These are phyloP conservation scores for Pemphigus obesinymphae DNA, from an alignment of 1,140 invertebrate genomes.

Conservation along the genomic window DNA sequence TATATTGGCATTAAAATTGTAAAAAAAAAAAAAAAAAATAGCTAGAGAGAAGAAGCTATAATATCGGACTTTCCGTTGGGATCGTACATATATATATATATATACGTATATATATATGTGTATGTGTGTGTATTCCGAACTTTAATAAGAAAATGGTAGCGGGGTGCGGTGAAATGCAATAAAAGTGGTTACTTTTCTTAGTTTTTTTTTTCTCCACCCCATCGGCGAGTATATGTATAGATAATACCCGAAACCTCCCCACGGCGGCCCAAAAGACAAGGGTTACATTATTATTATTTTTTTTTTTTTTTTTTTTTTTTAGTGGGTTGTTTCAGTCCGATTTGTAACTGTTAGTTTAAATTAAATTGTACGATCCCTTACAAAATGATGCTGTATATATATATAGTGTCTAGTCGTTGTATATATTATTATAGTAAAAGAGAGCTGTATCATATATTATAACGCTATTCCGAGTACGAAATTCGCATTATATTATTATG, in stretches of 20 bases:
- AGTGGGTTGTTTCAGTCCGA: slow-evolving; percentile 31
- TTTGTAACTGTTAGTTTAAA: slow-evolving; percentile 41
- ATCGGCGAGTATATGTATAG: too few species aligned
- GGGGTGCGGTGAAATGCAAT: slow-evolving; percentile 28
- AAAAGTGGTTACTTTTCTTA: slow-evolving; percentile 34
- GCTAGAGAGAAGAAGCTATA: not conserved
- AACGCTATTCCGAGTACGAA: slow-evolving; percentile 5
- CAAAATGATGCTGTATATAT: not conserved
- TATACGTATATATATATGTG: too few species aligned
- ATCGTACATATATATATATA: too few species aligned
- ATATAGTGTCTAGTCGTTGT: not conserved
- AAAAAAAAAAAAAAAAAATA: slow-evolving; percentile 20
- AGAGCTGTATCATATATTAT: not conserved
- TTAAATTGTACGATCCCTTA: slow-evolving; percentile 28
- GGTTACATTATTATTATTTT: slow-evolving; percentile 29
- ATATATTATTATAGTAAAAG: not conserved
- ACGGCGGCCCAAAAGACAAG: slow-evolving; percentile 18
- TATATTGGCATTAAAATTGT: slow-evolving; percentile 34
- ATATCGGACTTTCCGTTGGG: slow-evolving; percentile 9
- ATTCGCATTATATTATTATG: slow-evolving; percentile 20
- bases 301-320: too few species aligned
- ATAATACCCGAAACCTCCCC: not conserved
- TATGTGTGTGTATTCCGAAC: too few species aligned
- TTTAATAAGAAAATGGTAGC: slow-evolving; percentile 35
- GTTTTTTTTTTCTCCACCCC: slow-evolving; percentile 19